Base-by-base conservation (phyloP, 2,113 vertebrate genomes). In the Rhombomys opimus region DNA sequence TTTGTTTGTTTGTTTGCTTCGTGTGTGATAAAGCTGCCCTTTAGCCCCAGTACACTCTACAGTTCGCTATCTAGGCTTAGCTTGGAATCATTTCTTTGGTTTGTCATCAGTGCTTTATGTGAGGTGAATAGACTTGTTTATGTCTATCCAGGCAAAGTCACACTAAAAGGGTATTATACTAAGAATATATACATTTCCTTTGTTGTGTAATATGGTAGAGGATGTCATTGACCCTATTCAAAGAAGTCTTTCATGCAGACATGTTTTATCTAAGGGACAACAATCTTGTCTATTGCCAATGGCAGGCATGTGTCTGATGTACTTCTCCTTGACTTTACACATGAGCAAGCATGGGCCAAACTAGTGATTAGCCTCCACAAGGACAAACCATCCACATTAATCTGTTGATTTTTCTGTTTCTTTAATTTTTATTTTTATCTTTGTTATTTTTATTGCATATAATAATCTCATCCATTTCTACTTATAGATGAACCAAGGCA, bases 401-500 rank as follows among this genome's bases (percentile, higher is more conserved):
- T 38, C 25, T 86, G 2, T 89, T 95, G 54, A 78, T 30, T 87
- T 46, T 92, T 92, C 63, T 25, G 72, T 80, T 92, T 95, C 30
- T 91, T 27, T 27, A 57, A 92, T 96, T 32, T 97, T 90, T 95
- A 93, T 87, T 89, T 96, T 91, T 82, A 38, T 46, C 93, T 94
- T 73, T 89, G 46, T 87, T 87, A 59, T 85, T 89, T 89, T 81
- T 90, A 84, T 91, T 93, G 70, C 22, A 2, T 89, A 75, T 78
- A 75, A 52, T 5, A 75, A 91, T 93, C 84, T 70, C 87, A 87
- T 94, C 73, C 65, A 77, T 25, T 52, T 96, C n/a, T 68, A 92
- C 78, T 90, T 93, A 95, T 92, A 63, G 75, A n/a, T 72, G n/a
- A 32, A 73, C 92, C 70, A 92, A 90, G 94, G 57, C 59, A 57